Evolutionary conservation across 1,140 invertebrate genomes (phyloP).

Genomic region (Hormaphis cornu): DNA sequence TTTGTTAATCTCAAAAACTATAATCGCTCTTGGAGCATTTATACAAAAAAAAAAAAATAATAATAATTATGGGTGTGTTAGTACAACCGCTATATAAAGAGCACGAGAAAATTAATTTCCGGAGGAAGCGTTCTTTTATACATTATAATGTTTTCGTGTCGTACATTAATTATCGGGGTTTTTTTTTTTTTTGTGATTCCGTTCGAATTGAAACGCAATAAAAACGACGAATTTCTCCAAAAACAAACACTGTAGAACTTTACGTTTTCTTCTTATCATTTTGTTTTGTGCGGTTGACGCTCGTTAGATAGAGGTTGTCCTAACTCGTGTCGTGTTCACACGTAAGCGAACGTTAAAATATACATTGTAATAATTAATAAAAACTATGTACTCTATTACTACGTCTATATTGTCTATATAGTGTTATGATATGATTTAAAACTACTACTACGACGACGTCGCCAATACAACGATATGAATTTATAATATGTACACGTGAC

Average conservation of each 20-base stretch:
- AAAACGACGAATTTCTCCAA: not conserved
- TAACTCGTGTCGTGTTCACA: not conserved
- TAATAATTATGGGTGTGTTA: slow-evolving; percentile 5
- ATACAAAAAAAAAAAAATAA: no score
- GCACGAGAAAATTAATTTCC: not conserved
- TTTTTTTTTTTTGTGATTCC: not conserved
- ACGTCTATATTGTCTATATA: not conserved
- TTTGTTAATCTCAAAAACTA: no score
- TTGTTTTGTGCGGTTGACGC: not conserved
- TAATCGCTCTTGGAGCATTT: no score
- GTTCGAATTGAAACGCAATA: not conserved
- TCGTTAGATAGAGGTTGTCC: slow-evolving; percentile 30
- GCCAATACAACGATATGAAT: not conserved
- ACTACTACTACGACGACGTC: not conserved
- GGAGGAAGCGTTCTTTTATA: not conserved
- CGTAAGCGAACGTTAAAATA: not conserved
- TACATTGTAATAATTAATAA: no score
- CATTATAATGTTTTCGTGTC: not conserved
- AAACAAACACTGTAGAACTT: not conserved
- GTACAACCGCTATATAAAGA: slow-evolving; percentile 27
- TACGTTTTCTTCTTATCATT: not conserved
- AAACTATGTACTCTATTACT: no score
- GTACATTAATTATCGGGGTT: no score
- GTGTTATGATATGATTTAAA: not conserved
- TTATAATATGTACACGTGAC: not conserved